phyloP scores from a whole-genome alignment of 2,113 vertebrate species.

The Osmerus eperlanus region DNA sequence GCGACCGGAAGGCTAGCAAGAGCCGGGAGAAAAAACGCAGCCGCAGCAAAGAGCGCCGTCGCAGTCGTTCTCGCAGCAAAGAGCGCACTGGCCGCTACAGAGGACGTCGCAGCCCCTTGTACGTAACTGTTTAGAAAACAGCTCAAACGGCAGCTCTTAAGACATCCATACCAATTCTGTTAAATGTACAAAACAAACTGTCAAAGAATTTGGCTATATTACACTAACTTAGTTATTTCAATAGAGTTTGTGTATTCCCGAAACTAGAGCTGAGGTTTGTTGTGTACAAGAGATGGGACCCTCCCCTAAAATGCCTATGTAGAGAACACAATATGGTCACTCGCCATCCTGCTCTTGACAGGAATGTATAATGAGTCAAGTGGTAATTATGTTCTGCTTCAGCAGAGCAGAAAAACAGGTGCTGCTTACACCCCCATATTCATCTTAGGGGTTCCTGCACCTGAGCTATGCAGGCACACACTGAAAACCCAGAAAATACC shows the following conservation, averaged over 20 bases:
- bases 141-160: no score
- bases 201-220: neutral
- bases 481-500: no score
- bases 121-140: constrained; percentile 57
- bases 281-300: neutral
- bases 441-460: neutral
- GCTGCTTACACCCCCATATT: neutral
- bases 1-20: constrained; percentile 85
- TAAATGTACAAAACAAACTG: no score
- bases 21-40: constrained; percentile 87
- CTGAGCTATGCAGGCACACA: neutral
- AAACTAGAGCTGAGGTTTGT: neutral
- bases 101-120: constrained; percentile 85
- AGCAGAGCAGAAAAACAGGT: no score
- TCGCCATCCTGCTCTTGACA: no score
- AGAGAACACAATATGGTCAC: neutral
- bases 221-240: neutral
- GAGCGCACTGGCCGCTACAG: constrained; percentile 87
- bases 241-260: neutral
- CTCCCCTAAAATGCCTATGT: no score
- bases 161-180: no score
- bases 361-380: no score
- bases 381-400: no score
- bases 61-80: constrained; percentile 85
- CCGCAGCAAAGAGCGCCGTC: constrained; percentile 86